Percentiles rank a stretch among this genome's conserved stretches.
Evolutionary conservation across 2,797 vertebrate species (phyloP).

Genomic region (Neoniphon sammara): DNA sequence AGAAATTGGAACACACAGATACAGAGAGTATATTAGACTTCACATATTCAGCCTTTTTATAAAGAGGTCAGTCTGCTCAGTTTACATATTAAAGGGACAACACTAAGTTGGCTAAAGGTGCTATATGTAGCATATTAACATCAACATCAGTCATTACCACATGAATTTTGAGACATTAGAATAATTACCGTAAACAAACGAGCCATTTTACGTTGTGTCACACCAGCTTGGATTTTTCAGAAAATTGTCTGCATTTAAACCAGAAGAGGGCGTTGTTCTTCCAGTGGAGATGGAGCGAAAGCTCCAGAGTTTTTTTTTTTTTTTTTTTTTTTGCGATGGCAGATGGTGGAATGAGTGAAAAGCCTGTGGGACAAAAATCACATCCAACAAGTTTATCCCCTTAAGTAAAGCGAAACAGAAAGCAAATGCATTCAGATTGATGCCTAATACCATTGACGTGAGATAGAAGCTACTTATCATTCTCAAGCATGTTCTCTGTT

Average conservation of each 20-base stretch:
- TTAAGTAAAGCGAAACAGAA: slow-evolving; percentile 53
- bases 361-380: slow-evolving; percentile 52
- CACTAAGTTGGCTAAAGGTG: too few relatives aligned
- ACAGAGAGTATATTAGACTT: background rate
- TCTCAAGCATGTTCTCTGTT: background rate
- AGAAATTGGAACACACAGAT: background rate
- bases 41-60: background rate
- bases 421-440: slow-evolving; percentile 15
- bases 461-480: background rate
- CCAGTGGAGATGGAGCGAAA: slow-evolving; percentile 18
- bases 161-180: background rate
- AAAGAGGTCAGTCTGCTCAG: background rate
- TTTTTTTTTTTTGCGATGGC: slow-evolving; percentile 22
- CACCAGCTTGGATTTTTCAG: slow-evolving; percentile 29
- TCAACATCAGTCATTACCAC: background rate
- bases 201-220: slow-evolving; percentile 24
- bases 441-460: background rate
- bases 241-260: slow-evolving; percentile 29
- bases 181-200: slow-evolving; percentile 24
- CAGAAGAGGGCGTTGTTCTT: slow-evolving; percentile 60
- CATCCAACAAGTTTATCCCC: slow-evolving; percentile 60
- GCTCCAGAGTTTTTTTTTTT: too few relatives aligned
- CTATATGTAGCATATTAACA: too few relatives aligned
- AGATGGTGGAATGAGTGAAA: slow-evolving; percentile 68
- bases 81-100: background rate